These are phyloP conservation scores for Tetranychus truncatus DNA, from an alignment of 2,888 invertebrate genomes.

Conservation along the genomic window DNA sequence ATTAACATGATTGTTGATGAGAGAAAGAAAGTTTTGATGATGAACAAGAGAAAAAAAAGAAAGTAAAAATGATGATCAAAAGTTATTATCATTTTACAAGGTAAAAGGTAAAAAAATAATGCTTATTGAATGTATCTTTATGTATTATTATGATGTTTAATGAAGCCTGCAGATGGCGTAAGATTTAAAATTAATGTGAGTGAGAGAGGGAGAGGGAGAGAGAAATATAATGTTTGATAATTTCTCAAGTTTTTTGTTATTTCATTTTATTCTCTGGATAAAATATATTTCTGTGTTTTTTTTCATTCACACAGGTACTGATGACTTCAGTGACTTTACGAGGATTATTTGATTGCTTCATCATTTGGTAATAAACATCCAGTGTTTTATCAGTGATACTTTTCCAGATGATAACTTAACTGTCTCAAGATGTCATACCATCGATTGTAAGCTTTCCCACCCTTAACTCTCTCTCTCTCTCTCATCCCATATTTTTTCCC, in stretches of 20 bases:
- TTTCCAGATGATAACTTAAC: no score
- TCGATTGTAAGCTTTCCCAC: neutral
- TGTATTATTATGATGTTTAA: neutral
- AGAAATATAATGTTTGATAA: no score
- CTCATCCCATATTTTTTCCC: neutral
- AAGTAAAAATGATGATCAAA: no score
- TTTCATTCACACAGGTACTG: neutral
- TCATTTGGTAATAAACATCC: neutral
- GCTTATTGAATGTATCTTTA: no score
- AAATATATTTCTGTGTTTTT: neutral
- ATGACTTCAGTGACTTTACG: neutral
- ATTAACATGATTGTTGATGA: no score
- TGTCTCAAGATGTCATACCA: no score
- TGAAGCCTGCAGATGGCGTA: neutral
- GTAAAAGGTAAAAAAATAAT: no score
- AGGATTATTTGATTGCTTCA: neutral
- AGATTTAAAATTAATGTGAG: constrained; percentile 32
- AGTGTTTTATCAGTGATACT: neutral
- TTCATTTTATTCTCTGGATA: neutral
- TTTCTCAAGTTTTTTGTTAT: neutral
- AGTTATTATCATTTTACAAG: no score
- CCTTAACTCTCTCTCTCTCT: neutral
- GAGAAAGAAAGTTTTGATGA: no score
- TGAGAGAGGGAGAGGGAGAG: neutral
- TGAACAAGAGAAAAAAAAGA: no score